phyloP scores from a whole-genome alignment of 2,888 invertebrate species.

The Polydrusus cervinus region DNA sequence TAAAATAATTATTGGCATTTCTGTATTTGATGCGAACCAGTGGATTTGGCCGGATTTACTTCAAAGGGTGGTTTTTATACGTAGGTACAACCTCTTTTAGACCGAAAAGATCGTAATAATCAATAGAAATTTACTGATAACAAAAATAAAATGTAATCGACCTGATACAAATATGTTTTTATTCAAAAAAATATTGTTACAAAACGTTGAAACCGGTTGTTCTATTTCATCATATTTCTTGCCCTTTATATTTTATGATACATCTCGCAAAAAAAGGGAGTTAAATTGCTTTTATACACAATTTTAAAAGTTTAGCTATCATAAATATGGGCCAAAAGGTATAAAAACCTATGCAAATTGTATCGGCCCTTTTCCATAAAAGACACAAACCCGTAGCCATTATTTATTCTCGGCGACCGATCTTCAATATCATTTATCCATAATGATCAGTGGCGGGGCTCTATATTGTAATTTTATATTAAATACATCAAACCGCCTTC shows the following conservation, averaged over 20 bases:
- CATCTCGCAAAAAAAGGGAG: neutral
- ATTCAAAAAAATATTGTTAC: slow-evolving; percentile 1
- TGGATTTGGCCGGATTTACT: too few species aligned
- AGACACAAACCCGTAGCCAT: slow-evolving; percentile 11
- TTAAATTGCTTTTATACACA: slow-evolving; percentile 19
- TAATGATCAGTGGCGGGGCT: slow-evolving; percentile 14
- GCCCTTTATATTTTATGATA: slow-evolving; percentile 9
- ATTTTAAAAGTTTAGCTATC: slow-evolving; percentile 20
- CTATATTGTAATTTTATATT: too few species aligned
- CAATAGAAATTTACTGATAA: too few species aligned
- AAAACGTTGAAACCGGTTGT: neutral
- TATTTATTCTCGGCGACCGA: slow-evolving; percentile 14
- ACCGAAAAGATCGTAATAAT: too few species aligned
- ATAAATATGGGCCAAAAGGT: slow-evolving; percentile 25
- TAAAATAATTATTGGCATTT: too few species aligned
- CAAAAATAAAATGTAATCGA: too few species aligned
- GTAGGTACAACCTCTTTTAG: too few species aligned
- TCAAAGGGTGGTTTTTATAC: too few species aligned
- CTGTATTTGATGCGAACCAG: too few species aligned
- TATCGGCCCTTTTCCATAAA: slow-evolving; percentile 23
- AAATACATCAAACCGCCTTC: too few species aligned
- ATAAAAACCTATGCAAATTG: slow-evolving; percentile 23
- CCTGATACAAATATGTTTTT: too few species aligned
- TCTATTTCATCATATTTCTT: slow-evolving; percentile 1
- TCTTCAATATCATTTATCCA: slow-evolving; percentile 6